Conservation (phyloP, 2,797 vertebrate species). For the Darevskia nairensis region DNA sequence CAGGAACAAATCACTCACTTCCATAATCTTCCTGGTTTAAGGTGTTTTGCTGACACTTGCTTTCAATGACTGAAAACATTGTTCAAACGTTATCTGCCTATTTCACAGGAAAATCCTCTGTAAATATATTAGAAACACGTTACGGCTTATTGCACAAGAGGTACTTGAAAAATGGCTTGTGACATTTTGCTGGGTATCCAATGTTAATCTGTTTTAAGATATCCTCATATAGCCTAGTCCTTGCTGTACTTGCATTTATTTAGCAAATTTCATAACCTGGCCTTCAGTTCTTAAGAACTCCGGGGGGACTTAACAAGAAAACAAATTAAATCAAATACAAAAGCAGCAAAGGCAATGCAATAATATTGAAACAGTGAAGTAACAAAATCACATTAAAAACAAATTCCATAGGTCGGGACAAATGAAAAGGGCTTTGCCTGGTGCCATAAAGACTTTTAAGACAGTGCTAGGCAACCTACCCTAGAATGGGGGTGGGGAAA, state of each 20-base stretch:
- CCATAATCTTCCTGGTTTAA: background rate
- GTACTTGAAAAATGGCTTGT: background rate
- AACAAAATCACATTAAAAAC: background rate
- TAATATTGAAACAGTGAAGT: background rate
- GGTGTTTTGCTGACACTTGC: background rate
- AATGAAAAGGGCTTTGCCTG: background rate
- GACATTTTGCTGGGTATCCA: background rate
- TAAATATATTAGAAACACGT: background rate
- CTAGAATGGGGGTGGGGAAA: background rate
- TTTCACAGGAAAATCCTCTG: background rate
- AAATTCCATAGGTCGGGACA: too few species aligned
- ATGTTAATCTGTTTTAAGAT: background rate
- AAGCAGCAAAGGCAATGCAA: background rate
- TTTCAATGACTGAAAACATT: background rate
- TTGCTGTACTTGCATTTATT: background rate
- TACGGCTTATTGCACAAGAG: background rate
- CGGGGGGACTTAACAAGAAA: background rate
- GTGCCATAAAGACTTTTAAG: background rate
- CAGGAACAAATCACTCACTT: background rate
- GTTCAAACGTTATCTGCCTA: background rate
- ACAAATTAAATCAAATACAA: background rate
- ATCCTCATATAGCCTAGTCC: background rate
- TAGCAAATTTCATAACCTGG: background rate
- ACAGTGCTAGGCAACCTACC: too few species aligned
- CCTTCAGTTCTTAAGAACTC: slow-evolving; percentile 1